Evolutionary conservation across 2,888 invertebrate genomes (phyloP), one percentile per base, ranked within the genome.

Genomic region (Teinopalpus imperialis): DNA sequence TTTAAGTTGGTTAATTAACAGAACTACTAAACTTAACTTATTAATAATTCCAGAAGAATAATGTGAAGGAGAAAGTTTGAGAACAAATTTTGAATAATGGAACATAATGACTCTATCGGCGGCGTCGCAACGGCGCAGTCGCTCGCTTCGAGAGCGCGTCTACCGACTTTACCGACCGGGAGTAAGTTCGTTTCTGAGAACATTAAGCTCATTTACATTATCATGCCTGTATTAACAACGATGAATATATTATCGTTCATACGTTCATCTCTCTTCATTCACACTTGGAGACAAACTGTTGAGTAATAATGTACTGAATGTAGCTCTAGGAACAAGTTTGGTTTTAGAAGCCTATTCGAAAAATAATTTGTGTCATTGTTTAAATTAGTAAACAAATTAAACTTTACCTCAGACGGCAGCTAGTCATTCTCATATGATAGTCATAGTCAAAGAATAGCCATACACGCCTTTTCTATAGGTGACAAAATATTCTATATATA

Each of bases 51-150:
- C n/a, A n/a, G n/a, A 12, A 8, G 4, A 3, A 7, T 12, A 18
- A 31, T 18, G 14, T 8, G 18, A 8, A 9, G 13, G 14, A n/a
- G 6, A 59, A 61, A 69, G 54, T 67, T 86, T 85, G 78, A 72
- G 77, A 52, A 49, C 23, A 67, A 5, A 50, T 58, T 81, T 59
- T 43, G 53, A 70, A 76, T 87, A 87, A 87, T 87, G 82, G 76
- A 74, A 68, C 75, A 81, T 87, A 87, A 87, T 87, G 88, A 87
- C 88, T 87, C 81, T 87, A 87, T 87, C 79, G 82, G 76, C 85
- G 87, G 80, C 81, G 76, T 75, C 69, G 71, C 65, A 77, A 67
- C 74, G 78, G 78, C 72, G 53, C 51, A 47, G 48, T 43, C 42
- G 43, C 44, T 50, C 43, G 50, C 42, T 35, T 26, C 23, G 27